Evolutionary conservation across 1,140 invertebrate genomes (phyloP).

Genomic region (Macrobrachium nipponense): DNA sequence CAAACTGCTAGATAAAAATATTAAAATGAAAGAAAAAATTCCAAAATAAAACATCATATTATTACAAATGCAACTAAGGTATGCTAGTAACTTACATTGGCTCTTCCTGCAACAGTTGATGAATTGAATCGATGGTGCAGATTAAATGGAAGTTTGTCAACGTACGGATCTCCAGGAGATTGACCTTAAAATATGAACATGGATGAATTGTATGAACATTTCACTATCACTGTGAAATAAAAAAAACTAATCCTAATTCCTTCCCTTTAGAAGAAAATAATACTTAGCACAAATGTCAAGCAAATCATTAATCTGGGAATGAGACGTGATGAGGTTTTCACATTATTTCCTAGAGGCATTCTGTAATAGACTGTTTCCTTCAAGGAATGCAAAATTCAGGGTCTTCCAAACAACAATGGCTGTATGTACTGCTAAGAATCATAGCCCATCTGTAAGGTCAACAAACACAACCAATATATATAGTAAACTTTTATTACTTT

Average conservation of each 20-base stretch:
- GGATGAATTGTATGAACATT: not conserved
- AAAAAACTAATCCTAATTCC: no score
- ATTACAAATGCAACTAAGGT: not conserved
- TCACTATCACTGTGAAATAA: no score
- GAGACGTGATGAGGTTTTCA: conserved; percentile 8
- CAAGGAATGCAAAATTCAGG: no score
- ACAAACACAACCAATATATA: no score
- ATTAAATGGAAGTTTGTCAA: conserved; percentile 41
- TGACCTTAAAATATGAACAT: conserved; percentile 21
- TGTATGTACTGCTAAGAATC: no score
- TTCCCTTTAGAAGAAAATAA: no score
- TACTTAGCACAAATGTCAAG: no score
- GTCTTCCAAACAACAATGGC: no score
- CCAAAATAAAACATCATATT: not conserved
- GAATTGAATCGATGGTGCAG: conserved; percentile 42
- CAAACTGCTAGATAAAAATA: not conserved
- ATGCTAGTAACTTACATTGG: conserved; percentile 38
- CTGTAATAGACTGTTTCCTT: no score
- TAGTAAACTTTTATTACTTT: no score
- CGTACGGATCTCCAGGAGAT: conserved; percentile 39
- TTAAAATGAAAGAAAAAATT: not conserved
- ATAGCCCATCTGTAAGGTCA: no score
- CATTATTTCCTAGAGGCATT: not conserved
- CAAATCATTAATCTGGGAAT: not conserved
- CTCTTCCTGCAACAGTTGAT: conserved; percentile 37